These are phyloP conservation scores for Todiramphus chloris DNA, from an alignment of 2,113 vertebrate species.

Conservation along the genomic window DNA sequence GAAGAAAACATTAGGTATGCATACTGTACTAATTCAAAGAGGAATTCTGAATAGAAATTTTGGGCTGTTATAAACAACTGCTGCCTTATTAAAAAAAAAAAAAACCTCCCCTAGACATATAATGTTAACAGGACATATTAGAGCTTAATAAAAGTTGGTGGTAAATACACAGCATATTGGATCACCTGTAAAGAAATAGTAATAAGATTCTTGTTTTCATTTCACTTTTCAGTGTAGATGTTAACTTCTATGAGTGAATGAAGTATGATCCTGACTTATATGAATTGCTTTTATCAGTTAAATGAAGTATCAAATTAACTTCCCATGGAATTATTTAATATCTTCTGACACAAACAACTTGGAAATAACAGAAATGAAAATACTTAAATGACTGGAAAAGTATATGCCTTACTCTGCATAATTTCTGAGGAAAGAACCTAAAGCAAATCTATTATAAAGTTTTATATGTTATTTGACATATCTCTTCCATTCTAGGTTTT, in stretches of 20 bases:
- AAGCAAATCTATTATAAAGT: background rate
- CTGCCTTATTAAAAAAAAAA: background rate
- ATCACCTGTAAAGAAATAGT: background rate
- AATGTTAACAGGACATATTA: background rate
- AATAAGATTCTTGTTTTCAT: constrained; percentile 1
- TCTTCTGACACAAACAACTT: background rate
- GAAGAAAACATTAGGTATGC: background rate
- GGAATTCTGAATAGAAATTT: background rate
- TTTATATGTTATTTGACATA: background rate
- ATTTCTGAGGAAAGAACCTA: background rate
- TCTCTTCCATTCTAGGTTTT: background rate
- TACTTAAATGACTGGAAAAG: background rate
- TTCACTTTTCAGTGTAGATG: background rate
- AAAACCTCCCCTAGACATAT: background rate
- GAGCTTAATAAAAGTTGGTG: background rate
- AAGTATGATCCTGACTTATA: background rate
- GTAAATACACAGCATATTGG: background rate
- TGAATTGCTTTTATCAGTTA: background rate
- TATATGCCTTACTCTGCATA: background rate
- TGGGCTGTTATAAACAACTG: background rate
- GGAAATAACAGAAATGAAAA: background rate
- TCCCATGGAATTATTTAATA: background rate
- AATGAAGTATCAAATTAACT: background rate
- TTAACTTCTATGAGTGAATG: background rate
- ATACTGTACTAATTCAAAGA: background rate